Percentiles rank a stretch among this genome's conserved stretches.
phyloP scores from a whole-genome alignment of 2,888 invertebrate species.

The Synergus umbraculus region DNA sequence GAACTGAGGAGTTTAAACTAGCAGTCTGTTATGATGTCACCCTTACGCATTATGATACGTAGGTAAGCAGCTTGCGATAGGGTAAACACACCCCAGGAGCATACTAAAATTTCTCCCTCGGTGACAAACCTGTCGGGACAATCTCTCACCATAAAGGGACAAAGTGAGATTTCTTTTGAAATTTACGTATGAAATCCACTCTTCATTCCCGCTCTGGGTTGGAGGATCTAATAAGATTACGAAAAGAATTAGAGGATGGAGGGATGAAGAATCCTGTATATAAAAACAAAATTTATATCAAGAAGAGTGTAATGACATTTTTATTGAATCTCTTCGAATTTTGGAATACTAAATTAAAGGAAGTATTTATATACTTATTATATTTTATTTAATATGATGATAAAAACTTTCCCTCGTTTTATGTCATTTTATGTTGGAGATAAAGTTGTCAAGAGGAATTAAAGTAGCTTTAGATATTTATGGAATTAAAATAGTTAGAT shows the following conservation, averaged over 20 bases:
- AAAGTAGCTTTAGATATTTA: too few species aligned
- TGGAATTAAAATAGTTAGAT: too few species aligned
- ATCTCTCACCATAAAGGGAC: slow-evolving; percentile 52
- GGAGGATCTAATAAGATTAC: background rate
- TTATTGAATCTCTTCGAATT: background rate
- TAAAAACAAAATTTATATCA: background rate
- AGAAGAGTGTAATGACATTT: background rate
- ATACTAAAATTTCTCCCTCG: slow-evolving; percentile 50
- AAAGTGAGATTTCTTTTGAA: slow-evolving; percentile 43
- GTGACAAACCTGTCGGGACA: slow-evolving; percentile 57
- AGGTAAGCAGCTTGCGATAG: slow-evolving; percentile 55
- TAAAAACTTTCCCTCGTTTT: too few species aligned
- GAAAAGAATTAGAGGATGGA: background rate
- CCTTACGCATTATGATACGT: slow-evolving; percentile 54
- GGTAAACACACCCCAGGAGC: slow-evolving; percentile 57
- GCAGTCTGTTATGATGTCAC: slow-evolving; percentile 25
- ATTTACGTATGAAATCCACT: background rate
- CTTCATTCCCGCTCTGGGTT: background rate
- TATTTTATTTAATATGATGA: too few species aligned
- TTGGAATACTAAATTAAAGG: background rate
- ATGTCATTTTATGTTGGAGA: too few species aligned
- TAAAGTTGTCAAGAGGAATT: too few species aligned
- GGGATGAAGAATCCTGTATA: background rate
- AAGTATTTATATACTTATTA: too few species aligned
- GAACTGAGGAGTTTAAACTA: background rate